Evolutionary conservation across 2,113 vertebrate genomes (phyloP).

Genomic region (Thinocorus orbignyianus): DNA sequence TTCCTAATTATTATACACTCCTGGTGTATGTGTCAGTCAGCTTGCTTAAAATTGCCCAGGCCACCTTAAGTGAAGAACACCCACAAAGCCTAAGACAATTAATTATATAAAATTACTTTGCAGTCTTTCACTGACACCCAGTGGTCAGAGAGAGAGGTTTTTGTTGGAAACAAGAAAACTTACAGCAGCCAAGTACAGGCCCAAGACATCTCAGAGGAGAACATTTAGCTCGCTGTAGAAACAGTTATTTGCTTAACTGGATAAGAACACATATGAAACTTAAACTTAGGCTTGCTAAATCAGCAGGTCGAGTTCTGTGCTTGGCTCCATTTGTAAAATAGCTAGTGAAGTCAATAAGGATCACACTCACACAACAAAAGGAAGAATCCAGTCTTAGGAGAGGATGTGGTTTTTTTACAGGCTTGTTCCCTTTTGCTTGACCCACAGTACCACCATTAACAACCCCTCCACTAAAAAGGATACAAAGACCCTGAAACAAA

Average conservation of each 20-base stretch:
- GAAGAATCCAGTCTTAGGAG: background rate
- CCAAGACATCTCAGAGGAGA: background rate
- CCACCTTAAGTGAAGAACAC: constrained; percentile 62
- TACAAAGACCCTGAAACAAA: background rate
- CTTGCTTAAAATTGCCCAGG: background rate
- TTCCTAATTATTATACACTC: background rate
- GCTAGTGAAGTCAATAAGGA: background rate
- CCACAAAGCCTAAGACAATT: background rate
- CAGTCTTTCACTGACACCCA: constrained; percentile 64
- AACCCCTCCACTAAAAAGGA: background rate
- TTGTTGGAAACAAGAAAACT: background rate
- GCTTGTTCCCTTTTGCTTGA: background rate
- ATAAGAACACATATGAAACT: background rate
- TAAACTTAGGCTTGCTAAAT: background rate
- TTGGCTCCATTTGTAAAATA: background rate
- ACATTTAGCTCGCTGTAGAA: background rate
- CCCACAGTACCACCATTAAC: background rate
- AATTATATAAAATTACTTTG: background rate
- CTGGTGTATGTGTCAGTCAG: background rate
- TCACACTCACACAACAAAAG: background rate
- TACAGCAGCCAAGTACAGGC: background rate
- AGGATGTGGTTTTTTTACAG: background rate
- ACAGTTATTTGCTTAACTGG: background rate
- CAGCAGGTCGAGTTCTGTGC: background rate
- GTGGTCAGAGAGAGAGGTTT: background rate